phyloP scores from a whole-genome alignment of 2,797 vertebrate genomes.

The Crenichthys baileyi region DNA sequence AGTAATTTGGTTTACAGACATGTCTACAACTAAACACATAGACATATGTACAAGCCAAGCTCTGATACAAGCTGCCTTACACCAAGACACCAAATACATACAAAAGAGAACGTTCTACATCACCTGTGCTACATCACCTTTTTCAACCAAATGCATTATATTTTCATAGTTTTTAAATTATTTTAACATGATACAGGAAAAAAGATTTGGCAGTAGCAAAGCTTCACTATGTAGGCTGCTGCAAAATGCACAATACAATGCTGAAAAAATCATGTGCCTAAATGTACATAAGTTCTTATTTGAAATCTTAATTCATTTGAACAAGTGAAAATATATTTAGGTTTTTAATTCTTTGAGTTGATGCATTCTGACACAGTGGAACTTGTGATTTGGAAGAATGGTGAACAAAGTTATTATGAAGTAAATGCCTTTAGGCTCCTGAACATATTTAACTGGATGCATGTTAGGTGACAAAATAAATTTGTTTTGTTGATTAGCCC shows the following conservation, averaged over 20 bases:
- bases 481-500: conserved; percentile 39
- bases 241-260: conserved; percentile 31
- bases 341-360: conserved; percentile 38
- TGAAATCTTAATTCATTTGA: conserved; percentile 48
- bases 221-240: conserved; percentile 30
- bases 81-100: neutral
- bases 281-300: conserved; percentile 42
- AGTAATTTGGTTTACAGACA: too few species aligned
- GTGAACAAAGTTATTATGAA: conserved; percentile 61
- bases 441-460: conserved; percentile 44
- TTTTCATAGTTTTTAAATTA: too few species aligned
- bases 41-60: too few species aligned
- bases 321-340: conserved; percentile 53
- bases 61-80: too few species aligned
- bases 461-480: conserved; percentile 41
- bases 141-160: neutral
- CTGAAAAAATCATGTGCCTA: conserved; percentile 17
- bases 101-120: neutral
- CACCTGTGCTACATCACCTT: neutral
- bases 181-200: neutral
- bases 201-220: conserved; percentile 11
- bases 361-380: conserved; percentile 58
- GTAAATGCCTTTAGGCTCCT: conserved; percentile 48
- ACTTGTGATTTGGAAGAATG: conserved; percentile 46
- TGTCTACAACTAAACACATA: too few species aligned